Conservation (phyloP, 2,113 vertebrate genomes). For the Pipra filicauda region DNA sequence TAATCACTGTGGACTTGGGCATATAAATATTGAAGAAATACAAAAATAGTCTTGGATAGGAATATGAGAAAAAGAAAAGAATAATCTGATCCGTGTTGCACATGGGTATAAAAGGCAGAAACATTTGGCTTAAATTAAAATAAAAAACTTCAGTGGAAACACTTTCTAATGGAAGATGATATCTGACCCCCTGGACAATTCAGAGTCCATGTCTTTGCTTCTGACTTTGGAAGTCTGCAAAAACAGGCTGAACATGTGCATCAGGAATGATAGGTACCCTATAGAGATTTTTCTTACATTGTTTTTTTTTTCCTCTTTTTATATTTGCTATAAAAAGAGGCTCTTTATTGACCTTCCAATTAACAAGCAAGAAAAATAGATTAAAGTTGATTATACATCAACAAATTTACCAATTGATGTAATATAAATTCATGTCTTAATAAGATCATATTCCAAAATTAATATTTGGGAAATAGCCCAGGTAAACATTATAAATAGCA, state of each 20-base stretch:
- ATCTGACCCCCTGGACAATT: background rate
- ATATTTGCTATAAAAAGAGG: background rate
- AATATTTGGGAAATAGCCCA: background rate
- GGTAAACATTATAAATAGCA: background rate
- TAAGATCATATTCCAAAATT: background rate
- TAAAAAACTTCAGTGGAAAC: background rate
- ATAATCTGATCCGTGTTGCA: background rate
- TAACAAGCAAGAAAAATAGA: background rate
- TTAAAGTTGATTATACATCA: background rate
- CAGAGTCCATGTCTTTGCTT: background rate
- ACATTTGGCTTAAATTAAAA: slow-evolving; percentile 10
- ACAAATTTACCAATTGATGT: background rate
- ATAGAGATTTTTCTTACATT: background rate
- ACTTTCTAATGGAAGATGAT: background rate
- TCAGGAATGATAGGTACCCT: background rate
- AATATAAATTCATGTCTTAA: background rate
- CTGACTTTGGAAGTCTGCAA: background rate
- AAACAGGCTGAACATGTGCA: background rate
- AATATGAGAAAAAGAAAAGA: background rate
- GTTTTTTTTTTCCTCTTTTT: background rate
- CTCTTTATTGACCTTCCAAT: background rate
- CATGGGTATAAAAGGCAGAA: background rate
- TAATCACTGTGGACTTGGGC: background rate
- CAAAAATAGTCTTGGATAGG: background rate
- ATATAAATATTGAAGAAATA: background rate